These are phyloP conservation scores for Muntiacus reevesi DNA, from an alignment of 2,113 vertebrate species.

Conservation along the genomic window DNA sequence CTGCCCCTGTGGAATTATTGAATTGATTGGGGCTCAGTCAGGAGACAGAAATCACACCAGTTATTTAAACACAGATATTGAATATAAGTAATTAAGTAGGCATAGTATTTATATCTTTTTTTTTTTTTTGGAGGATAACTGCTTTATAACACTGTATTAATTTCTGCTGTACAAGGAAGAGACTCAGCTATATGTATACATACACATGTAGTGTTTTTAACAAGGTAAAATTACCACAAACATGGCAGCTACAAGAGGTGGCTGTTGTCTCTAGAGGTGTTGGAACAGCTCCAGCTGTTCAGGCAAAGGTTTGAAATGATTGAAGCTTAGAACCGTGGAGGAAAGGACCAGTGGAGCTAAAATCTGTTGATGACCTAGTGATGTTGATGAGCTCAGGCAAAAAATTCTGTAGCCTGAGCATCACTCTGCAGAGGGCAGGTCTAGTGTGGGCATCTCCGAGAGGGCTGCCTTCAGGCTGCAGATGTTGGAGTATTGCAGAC, in stretches of 20 bases:
- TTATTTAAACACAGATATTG: not conserved
- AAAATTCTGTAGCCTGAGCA: not conserved
- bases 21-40: not conserved
- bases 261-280: not conserved
- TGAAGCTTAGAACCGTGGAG: not conserved
- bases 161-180: not conserved
- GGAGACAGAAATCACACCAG: not conserved
- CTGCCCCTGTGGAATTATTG: not conserved
- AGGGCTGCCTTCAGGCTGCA: not conserved
- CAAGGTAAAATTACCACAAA: not conserved
- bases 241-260: not conserved
- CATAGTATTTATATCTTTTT: not conserved
- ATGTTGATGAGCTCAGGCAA: not conserved
- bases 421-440: not conserved
- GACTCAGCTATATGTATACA: not conserved
- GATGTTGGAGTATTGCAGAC: not conserved
- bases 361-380: not conserved
- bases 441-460: accelerated
- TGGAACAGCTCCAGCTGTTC: not conserved
- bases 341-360: not conserved
- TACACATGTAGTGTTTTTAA: not conserved
- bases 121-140: not conserved
- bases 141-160: not conserved
- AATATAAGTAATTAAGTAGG: not conserved
- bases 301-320: not conserved